Evolutionary conservation across 1,140 invertebrate species (phyloP).

Genomic region (Nasonia giraulti): DNA sequence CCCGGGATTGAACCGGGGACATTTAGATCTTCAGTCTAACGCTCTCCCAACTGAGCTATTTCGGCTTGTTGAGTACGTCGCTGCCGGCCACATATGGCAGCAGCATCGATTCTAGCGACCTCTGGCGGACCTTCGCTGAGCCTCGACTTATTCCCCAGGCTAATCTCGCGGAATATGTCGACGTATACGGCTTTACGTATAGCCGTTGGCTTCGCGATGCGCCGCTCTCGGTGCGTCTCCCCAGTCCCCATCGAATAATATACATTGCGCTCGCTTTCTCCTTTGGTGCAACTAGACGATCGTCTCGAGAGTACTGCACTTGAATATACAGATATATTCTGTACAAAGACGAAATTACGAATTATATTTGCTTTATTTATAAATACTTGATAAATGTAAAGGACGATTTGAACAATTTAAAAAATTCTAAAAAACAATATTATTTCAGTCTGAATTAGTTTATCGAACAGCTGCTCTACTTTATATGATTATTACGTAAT

Average conservation of each 20-base stretch:
- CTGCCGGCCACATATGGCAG: not conserved
- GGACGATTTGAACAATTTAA: too few species aligned
- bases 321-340: not conserved
- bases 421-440: too few species aligned
- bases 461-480: too few species aligned
- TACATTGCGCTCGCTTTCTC: not conserved
- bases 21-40: conserved; percentile 65
- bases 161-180: not conserved
- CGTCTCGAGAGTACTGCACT: not conserved
- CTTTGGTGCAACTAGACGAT: not conserved
- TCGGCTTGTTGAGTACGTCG: conserved; percentile 47
- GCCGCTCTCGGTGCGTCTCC: not conserved
- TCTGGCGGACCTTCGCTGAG: not conserved
- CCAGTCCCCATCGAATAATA: not conserved
- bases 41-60: conserved; percentile 66
- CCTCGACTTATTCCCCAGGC: not conserved
- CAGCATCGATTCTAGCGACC: not conserved
- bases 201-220: not conserved
- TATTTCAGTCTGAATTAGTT: too few species aligned
- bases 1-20: conserved; percentile 61
- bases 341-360: too few species aligned
- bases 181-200: not conserved
- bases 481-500: not conserved
- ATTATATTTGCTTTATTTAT: too few species aligned
- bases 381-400: too few species aligned